phyloP scores from a whole-genome alignment of 2,888 invertebrate genomes.

The Brachyptera risi region DNA sequence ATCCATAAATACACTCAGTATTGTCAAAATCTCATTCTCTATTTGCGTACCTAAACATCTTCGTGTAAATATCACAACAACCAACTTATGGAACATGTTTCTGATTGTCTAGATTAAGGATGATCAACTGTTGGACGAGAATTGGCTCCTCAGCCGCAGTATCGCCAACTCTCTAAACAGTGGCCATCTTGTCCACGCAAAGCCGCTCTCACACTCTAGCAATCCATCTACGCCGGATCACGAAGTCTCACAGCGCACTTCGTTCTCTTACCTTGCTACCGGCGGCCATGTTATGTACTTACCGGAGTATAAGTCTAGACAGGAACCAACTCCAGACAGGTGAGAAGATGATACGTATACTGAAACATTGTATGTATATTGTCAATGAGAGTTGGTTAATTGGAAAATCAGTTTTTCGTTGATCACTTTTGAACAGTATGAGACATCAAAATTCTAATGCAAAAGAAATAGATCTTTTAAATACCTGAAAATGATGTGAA shows the following conservation, averaged over 20 bases:
- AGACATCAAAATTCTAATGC: no score
- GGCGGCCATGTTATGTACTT: conserved; percentile 78
- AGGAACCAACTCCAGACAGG: conserved; percentile 8
- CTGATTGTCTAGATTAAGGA: conserved; percentile 35
- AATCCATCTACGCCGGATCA: conserved; percentile 22
- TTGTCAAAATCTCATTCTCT: no score
- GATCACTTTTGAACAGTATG: no score
- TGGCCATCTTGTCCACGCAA: conserved; percentile 38
- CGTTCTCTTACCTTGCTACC: conserved; percentile 57
- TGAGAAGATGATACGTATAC: no score
- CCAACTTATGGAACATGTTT: no score
- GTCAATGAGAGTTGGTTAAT: no score
- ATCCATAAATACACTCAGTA: no score
- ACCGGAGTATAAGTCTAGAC: conserved; percentile 47
- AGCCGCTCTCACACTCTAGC: conserved; percentile 38
- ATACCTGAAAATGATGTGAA: no score
- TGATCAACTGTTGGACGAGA: conserved; percentile 50
- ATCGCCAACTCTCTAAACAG: conserved; percentile 67
- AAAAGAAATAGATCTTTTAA: no score
- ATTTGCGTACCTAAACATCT: no score
- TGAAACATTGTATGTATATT: not conserved
- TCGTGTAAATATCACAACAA: no score
- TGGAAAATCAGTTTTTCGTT: no score
- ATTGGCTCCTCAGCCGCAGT: conserved; percentile 79
- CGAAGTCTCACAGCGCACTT: conserved; percentile 26